A percentile compares a stretch with the other conserved stretches of the same genome.
Conservation (phyloP, 2,888 invertebrate genomes). For the Eupithecia insigniata region DNA sequence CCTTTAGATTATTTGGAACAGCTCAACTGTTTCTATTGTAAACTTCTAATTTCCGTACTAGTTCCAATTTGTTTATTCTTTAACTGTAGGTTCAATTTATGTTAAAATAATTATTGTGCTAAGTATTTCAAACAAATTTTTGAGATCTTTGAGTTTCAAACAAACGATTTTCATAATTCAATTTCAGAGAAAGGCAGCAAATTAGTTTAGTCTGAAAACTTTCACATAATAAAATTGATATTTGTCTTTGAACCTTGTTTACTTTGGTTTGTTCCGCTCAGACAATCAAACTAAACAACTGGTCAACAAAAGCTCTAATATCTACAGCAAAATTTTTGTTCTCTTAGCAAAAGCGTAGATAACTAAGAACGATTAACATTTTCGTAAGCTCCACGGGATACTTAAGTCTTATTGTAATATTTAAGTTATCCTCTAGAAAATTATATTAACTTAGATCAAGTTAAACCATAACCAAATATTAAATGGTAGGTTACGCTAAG, state of each 20-base stretch:
- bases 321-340: not conserved
- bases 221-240: constrained; percentile 1
- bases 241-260: constrained; percentile 9
- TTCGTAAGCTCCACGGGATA: too few relatives aligned
- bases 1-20: not conserved
- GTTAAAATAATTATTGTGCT: not conserved
- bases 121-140: not conserved
- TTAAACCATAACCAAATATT: not conserved
- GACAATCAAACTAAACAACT: too few relatives aligned
- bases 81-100: not conserved
- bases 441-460: not conserved
- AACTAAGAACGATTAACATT: too few relatives aligned
- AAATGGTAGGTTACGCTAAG: not conserved
- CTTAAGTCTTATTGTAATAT: too few relatives aligned
- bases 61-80: not conserved
- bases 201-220: constrained; percentile 13
- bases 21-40: not conserved
- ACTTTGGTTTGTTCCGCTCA: too few relatives aligned
- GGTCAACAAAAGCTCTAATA: not conserved
- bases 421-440: not conserved
- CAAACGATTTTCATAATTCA: not conserved
- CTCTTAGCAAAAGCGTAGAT: too few relatives aligned
- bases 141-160: not conserved
- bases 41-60: too few relatives aligned
- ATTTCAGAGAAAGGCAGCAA: constrained; percentile 4